These are phyloP conservation scores for Gymnocephalus cernua DNA, from an alignment of 2,113 vertebrate genomes.

Conservation along the genomic window DNA sequence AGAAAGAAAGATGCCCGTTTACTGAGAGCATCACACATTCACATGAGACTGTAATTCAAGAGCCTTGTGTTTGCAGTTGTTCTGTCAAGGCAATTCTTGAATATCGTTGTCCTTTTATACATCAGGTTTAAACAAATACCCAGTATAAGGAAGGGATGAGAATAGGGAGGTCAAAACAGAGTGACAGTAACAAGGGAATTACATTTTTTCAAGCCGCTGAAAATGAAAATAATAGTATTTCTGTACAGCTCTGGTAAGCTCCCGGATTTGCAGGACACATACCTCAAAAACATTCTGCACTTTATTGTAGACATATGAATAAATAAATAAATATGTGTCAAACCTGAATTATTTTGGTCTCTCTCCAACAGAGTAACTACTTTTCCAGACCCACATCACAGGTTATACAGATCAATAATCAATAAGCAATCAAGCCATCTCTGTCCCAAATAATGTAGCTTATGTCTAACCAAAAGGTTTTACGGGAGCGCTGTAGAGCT, in stretches of 20 bases:
- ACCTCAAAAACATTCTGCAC: conserved; percentile 1
- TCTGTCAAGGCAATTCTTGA: conserved; percentile 37
- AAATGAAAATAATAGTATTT: not conserved
- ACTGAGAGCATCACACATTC: conserved; percentile 36
- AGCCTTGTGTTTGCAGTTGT: conserved; percentile 14
- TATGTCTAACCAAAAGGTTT: not conserved
- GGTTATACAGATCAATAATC: not conserved
- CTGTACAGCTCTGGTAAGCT: not conserved
- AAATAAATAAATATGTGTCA: not conserved
- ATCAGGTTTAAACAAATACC: conserved; percentile 61
- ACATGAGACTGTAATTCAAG: conserved; percentile 43
- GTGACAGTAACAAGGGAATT: conserved; percentile 1
- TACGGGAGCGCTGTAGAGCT: not conserved
- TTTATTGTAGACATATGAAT: not conserved
- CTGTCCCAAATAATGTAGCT: not conserved
- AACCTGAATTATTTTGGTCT: not conserved
- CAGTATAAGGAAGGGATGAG: conserved; percentile 65
- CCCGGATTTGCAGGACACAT: not conserved
- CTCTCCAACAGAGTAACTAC: not conserved
- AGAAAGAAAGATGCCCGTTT: not conserved
- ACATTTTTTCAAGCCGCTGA: not conserved
- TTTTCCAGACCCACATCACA: not conserved
- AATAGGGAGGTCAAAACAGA: conserved; percentile 53
- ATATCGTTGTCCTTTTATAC: conserved; percentile 40
- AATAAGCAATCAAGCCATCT: not conserved